A percentile compares a stretch with the other conserved stretches of the same genome.
Conservation (phyloP, 2,797 vertebrate genomes). For the Eidolon dupreanum region DNA sequence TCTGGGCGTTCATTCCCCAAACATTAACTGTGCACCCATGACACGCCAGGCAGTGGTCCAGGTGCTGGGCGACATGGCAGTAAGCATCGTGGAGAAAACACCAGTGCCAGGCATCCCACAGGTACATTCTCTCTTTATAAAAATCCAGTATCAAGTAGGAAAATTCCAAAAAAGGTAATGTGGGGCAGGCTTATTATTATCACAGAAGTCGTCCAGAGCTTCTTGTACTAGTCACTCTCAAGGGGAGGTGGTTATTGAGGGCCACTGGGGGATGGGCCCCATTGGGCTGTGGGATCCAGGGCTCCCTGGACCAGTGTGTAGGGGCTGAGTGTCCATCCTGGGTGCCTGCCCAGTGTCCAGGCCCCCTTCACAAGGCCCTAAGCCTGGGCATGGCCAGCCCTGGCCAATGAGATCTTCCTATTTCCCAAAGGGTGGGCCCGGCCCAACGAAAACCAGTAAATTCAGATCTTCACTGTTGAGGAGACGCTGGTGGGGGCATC, state of each 20-base stretch:
- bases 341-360: neutral
- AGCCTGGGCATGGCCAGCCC: neutral
- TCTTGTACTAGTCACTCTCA: neutral
- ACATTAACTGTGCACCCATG: neutral
- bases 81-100: neutral
- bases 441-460: neutral
- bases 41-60: rapidly evolving
- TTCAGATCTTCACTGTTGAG: neutral
- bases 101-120: neutral
- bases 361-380: neutral
- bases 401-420: neutral
- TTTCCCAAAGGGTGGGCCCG: neutral
- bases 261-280: rapidly evolving
- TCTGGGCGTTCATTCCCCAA: neutral
- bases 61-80: rapidly evolving
- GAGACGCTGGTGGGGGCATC: neutral
- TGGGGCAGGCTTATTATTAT: neutral
- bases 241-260: neutral
- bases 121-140: neutral
- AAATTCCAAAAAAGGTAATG: neutral
- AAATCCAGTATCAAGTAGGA: neutral
- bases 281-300: neutral
- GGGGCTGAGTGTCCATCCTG: neutral
- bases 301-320: too few species aligned
- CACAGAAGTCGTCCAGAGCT: neutral